A percentile compares a stretch with the other conserved stretches of the same genome.
Conservation (phyloP, 1,140 invertebrate species). For the Chymomyza costata region DNA sequence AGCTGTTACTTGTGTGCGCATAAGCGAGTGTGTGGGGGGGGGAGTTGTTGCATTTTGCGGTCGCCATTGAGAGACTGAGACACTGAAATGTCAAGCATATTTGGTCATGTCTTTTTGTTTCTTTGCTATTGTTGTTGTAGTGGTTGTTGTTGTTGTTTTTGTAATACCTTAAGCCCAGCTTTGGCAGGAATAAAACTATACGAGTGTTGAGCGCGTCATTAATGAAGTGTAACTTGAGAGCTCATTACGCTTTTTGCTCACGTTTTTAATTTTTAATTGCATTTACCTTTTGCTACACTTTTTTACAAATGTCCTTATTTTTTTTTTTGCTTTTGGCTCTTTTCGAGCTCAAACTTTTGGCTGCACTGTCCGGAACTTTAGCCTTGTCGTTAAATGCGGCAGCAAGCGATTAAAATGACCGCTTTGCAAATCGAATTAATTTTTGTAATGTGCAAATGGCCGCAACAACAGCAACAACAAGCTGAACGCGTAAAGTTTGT, state of each 20-base stretch:
- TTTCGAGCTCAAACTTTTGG: background rate
- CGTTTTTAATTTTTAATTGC: conserved; percentile 69
- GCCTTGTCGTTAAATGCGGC: conserved; percentile 63
- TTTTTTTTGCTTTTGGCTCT: conserved; percentile 28
- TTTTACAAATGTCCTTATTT: too few relatives aligned
- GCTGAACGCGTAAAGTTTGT: background rate
- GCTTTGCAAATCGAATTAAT: conserved; percentile 74
- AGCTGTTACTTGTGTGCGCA: background rate
- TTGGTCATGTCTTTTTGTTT: too few relatives aligned
- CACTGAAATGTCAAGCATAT: too few relatives aligned
- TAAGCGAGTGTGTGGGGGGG: conserved; percentile 1
- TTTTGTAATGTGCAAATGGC: conserved; percentile 73
- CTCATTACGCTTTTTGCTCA: conserved; percentile 70
- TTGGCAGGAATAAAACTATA: conserved; percentile 34
- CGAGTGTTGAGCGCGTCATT: too few relatives aligned
- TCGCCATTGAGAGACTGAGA: too few relatives aligned
- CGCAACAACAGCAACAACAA: conserved; percentile 34
- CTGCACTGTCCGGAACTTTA: conserved; percentile 7
- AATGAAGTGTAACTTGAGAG: conserved; percentile 67
- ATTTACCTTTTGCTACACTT: conserved; percentile 19
- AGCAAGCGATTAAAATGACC: conserved; percentile 67
- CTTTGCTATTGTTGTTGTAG: too few relatives aligned
- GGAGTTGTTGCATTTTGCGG: background rate
- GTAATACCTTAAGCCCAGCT: too few relatives aligned
- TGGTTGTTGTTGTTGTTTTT: too few relatives aligned